These are phyloP conservation scores for Phoenoteleia sp. DNA, from an alignment of 2,888 invertebrate genomes.

Conservation along the genomic window DNA sequence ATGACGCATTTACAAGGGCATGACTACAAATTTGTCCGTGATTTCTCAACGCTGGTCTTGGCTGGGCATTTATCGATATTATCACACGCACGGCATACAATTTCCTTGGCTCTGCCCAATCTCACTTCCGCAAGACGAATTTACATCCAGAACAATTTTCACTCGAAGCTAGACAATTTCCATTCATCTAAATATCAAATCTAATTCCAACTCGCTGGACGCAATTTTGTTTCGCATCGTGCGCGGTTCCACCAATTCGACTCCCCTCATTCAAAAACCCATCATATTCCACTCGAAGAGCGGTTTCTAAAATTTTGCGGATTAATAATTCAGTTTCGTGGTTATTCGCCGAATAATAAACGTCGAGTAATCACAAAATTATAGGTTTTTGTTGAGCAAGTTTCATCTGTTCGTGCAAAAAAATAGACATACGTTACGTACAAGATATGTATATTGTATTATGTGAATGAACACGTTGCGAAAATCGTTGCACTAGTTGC, in stretches of 20 bases:
- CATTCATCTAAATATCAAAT: constrained; percentile 65
- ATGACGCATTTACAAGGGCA: constrained; percentile 34
- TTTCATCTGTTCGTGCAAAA: too few relatives aligned
- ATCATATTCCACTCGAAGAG: neutral
- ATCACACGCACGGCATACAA: constrained; percentile 50
- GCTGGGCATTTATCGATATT: constrained; percentile 50
- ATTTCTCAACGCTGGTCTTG: constrained; percentile 27
- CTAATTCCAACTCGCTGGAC: constrained; percentile 44
- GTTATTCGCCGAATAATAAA: constrained; percentile 9
- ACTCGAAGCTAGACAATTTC: constrained; percentile 41
- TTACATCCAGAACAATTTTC: constrained; percentile 58
- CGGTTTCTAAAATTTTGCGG: neutral
- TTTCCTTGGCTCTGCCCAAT: constrained; percentile 28
- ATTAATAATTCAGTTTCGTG: neutral
- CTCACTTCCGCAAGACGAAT: constrained; percentile 44
- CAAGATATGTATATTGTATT: too few relatives aligned
- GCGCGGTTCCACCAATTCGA: neutral
- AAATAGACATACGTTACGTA: too few relatives aligned
- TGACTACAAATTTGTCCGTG: constrained; percentile 20
- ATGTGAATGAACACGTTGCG: too few relatives aligned
- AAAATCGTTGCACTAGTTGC: too few relatives aligned
- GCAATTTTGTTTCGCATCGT: constrained; percentile 45
- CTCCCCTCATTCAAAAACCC: neutral
- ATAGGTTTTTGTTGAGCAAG: too few relatives aligned
- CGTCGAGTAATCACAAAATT: constrained; percentile 11